Base-by-base conservation (phyloP, 2,113 vertebrate species). In the Camelus bactrianus region DNA sequence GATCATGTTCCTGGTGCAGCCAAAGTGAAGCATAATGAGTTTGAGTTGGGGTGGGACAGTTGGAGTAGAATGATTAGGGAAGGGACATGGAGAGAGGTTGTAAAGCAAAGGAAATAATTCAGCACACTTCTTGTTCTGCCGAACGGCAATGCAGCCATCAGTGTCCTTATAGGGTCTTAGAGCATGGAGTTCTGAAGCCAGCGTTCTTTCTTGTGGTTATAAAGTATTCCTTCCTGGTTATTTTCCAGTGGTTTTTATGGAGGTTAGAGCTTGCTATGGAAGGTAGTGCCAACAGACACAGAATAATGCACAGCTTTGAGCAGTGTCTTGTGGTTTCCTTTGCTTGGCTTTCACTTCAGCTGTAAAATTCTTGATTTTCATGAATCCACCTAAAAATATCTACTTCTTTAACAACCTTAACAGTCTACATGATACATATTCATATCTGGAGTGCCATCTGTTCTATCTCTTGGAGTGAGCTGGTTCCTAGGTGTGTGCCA, bases 391-490 rank as follows among this genome's bases (percentile, higher is more conserved):
- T 96, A 97, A 98, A 97, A 97, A 94, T 92, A 95, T 48, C 87
- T 73, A 96, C 91, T 96, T 97, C 94, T 97, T 97, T 97, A 97
- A 96, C 95, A 95, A 90, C 48, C 81, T 93, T 96, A 95, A 75
- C 69, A 92, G 88, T 94, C 93, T 94, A 81, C 62, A 95, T 86
- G 80, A 84, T 97, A 48, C 94, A 96, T 97, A 97, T 96, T 98
- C 77, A 92, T 97, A 95, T 94, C 83, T 97, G 75, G 95, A 94
- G 69, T 95, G 52, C 97, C 97, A 97, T 98, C 98, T 98, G 98
- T 82, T 97, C 72, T 81, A 30, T 81, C 95, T 96, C 60, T 96
- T 92, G 93, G 94, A 93, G 70, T 86, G 86, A 94, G 6, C 72
- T 95, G 84, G 72, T 88, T 93, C 92, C 91, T 96, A 93, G 92